A percentile compares a stretch with the other conserved stretches of the same genome.
Conservation (phyloP, 2,113 vertebrate species). For the Cavia porcellus region DNA sequence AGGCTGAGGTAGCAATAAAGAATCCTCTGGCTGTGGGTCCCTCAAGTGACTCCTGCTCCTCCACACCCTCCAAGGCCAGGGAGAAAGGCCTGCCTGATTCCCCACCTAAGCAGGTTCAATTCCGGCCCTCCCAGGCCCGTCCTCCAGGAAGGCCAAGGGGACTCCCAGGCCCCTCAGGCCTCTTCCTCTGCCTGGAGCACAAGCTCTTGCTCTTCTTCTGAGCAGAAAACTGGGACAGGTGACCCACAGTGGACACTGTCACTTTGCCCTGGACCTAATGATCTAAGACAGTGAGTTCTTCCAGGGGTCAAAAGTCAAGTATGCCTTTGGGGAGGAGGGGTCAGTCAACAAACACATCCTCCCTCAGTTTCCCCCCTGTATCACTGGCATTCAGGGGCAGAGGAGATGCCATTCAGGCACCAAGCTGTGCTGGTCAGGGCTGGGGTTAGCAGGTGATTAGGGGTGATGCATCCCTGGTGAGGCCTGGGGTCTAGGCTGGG, state of each 20-base stretch:
- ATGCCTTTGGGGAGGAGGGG: not conserved
- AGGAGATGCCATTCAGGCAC: slow-evolving; percentile 64
- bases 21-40: not conserved
- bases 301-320: not conserved
- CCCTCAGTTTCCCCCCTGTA: slow-evolving; percentile 70
- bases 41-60: not conserved
- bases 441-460: slow-evolving; percentile 67
- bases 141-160: slow-evolving; percentile 39
- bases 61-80: not conserved
- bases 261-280: not conserved
- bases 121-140: not conserved
- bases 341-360: not conserved
- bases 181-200: not conserved
- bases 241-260: not conserved
- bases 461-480: not conserved
- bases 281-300: not conserved
- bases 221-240: not conserved
- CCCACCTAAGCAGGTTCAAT: not conserved
- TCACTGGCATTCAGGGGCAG: slow-evolving; percentile 62
- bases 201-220: not conserved
- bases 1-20: not conserved
- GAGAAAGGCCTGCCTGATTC: not conserved
- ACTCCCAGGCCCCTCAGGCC: not conserved
- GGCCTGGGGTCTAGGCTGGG: not conserved
- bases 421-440: not conserved